Conservation (phyloP, 2,113 vertebrate genomes). For the Oryzias celebensis region DNA sequence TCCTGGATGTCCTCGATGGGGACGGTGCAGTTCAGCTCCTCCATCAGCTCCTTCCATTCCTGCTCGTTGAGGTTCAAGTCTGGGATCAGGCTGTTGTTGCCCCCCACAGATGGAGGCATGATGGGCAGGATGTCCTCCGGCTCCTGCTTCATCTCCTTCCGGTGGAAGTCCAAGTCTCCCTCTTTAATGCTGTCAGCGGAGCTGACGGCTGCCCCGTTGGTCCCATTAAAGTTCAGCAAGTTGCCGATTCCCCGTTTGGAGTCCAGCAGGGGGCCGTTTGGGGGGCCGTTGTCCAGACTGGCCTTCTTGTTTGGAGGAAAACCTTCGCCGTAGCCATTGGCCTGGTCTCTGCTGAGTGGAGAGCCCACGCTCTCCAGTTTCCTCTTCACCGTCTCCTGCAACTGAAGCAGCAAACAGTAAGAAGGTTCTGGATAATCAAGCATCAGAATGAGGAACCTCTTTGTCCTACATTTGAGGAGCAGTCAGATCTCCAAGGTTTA, state of each 20-base stretch:
- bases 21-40: conserved; percentile 94
- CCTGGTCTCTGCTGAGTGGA: conserved; percentile 85
- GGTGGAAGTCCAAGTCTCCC: conserved; percentile 70
- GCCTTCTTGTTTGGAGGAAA: conserved; percentile 88
- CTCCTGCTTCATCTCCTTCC: conserved; percentile 96
- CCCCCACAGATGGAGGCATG: conserved; percentile 84
- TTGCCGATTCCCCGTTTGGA: conserved; percentile 75
- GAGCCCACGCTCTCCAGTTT: conserved; percentile 87
- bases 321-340: conserved; percentile 87
- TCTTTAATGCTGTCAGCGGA: conserved; percentile 71
- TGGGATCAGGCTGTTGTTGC: conserved; percentile 88
- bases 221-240: conserved; percentile 78
- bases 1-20: conserved; percentile 96
- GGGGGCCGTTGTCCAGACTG: conserved; percentile 81
- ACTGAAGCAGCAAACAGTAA: conserved; percentile 21
- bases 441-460: too few relatives aligned
- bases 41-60: conserved; percentile 97
- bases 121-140: conserved; percentile 91
- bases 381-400: conserved; percentile 91
- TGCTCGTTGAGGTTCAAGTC: conserved; percentile 98
- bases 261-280: conserved; percentile 86
- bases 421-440: too few relatives aligned
- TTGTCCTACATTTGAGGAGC: too few relatives aligned
- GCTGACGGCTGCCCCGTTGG: conserved; percentile 72
- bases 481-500: too few relatives aligned